Base-by-base conservation (phyloP, 2,888 invertebrate genomes). In the Dasysyrphus albostriatus region DNA sequence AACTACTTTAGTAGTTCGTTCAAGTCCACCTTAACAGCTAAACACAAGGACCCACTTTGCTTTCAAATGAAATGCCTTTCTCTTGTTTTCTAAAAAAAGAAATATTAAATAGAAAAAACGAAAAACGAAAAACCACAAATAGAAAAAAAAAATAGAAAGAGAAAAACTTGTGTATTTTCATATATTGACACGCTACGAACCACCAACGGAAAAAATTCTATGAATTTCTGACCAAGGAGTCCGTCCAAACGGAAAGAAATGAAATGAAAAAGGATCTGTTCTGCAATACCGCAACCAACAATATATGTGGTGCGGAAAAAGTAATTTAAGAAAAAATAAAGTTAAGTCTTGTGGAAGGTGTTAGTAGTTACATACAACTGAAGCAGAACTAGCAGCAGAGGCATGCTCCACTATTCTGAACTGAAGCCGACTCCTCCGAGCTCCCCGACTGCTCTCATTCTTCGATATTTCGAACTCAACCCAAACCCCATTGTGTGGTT, bases 211-310 rank as follows among this genome's bases (percentile, higher is more conserved):
- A 82, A 83, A 87, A 78, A 87, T 75, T 75, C 87, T 72, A 87
- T 83, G 83, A 83, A 87, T 87, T 83, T 87, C 87, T 87, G 87
- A 87, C 87, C 87, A 75, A 72, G 58, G 63, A 59, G 47, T 47
- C 72, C 72, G 32, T 56, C 58, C 69, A 49, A 77, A 78, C 58
- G 65, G 47, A 82, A 82, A 82, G 61, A 72, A 75, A 63, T 42
- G 39, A 69, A 77, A 85, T 77, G 70, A 67, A 78, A 82, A 78
- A 54, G 59, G 73, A 56, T 77, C 51, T 58, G 24, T 65, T 77
- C 67, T 42, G 34, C 80, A 44, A 80, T 65, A 47, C 58, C 24
- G 12, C 61, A 69, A 83, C 56, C 44, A 81, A 67, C 72, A 59
- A 19, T 54, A 79, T 63, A 54, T 67, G 72, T 67, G 73, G 51